Evolutionary conservation across 2,888 invertebrate species (phyloP), one percentile per base, ranked within the genome.

Genomic region (Phasia obesa): DNA sequence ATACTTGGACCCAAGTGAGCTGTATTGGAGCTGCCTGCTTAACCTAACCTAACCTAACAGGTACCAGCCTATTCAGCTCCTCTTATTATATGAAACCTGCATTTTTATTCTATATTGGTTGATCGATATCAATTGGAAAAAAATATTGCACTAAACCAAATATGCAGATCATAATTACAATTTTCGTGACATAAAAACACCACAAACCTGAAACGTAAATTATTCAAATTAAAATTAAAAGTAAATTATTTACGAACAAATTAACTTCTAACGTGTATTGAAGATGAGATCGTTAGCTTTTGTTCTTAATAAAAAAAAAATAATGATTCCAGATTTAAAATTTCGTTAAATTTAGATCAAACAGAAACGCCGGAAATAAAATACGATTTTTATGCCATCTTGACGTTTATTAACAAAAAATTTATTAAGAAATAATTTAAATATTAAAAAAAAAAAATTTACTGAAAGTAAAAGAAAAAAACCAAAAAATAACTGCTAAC

Each of bases 351-450:
- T 44, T 53, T 31, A 51, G 51, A 74, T 62, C 74, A 73, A 73
- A 67, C 17, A 59, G 47, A 59, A 59, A 59, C 25, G 27, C 13
- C 55, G 31, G 53, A 70, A 25, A 55, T 47, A 44, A 62, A 64
- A 62, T 62, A 25, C 5, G 4, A 17, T 17, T 70, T 65, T 70
- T 57, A 25, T 67, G 35, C 19, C 49, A 47, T 42, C 17, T 35
- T 35, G 11, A 55, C 44, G 55, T 31, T 74, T 64, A 64, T 44
- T 73, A 38, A 47, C 13, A 25, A 4, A 35, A 51, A 67, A 65
- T 55, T 55, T 21, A 76, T 65, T 67, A 62, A 60, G 62, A 73
- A 81, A 64, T 69, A 21, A 73, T 76, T 77, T 69, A 49, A 77
- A 77, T 76, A 71, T 53, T 62, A 27, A n/a, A 42, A 47, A 62